Percentiles rank a stretch among this genome's conserved stretches.
Evolutionary conservation across 2,888 invertebrate species (phyloP).

Genomic region (Polydrusus tereticollis): DNA sequence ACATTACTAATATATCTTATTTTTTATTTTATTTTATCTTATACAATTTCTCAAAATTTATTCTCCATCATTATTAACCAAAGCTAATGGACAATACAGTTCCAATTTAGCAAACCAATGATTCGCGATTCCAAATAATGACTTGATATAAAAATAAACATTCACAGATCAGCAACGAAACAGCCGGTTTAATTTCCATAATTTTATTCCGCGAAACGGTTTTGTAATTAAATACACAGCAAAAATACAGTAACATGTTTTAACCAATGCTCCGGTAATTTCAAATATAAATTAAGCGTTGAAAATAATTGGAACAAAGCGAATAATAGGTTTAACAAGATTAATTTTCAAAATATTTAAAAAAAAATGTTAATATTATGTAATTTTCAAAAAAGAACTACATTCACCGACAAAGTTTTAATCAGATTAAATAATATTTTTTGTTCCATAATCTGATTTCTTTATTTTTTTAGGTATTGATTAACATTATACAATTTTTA

Average conservation of each 20-base stretch:
- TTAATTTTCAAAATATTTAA: too few relatives aligned
- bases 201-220: background rate
- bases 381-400: too few relatives aligned
- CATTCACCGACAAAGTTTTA: too few relatives aligned
- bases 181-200: constrained; percentile 7
- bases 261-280: background rate
- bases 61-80: background rate
- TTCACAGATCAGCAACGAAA: background rate
- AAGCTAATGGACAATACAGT: background rate
- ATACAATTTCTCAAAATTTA: too few relatives aligned
- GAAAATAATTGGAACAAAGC: background rate
- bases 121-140: background rate
- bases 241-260: background rate
- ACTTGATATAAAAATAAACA: background rate
- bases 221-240: background rate
- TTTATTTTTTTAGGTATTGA: too few relatives aligned
- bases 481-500: too few relatives aligned
- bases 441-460: too few relatives aligned
- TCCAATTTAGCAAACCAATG: background rate
- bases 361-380: too few relatives aligned
- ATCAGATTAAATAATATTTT: too few relatives aligned
- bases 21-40: too few relatives aligned
- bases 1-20: too few relatives aligned
- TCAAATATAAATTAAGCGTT: background rate
- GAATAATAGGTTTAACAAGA: background rate